Percentiles rank a stretch among this genome's conserved stretches.
Conservation (phyloP, 2,113 vertebrate species). For the Dicentrarchus labrax region DNA sequence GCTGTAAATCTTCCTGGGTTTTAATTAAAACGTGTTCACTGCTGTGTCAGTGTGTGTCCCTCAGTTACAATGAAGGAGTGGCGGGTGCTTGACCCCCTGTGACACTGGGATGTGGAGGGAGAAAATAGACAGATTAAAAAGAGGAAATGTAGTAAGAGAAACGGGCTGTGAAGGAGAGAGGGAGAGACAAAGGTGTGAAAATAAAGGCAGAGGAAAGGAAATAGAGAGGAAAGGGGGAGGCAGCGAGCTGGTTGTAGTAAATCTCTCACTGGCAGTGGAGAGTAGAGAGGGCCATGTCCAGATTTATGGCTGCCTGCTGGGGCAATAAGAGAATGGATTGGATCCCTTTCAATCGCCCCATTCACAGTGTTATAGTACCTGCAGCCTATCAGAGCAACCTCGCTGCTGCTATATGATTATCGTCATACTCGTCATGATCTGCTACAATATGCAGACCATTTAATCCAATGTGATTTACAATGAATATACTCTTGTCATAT, state of each 20-base stretch:
- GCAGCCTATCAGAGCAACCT: constrained; percentile 33
- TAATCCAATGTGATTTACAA: constrained; percentile 31
- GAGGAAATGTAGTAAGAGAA: constrained; percentile 26
- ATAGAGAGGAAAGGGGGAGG: background rate
- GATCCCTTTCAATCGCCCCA: constrained; percentile 40
- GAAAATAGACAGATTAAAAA: background rate
- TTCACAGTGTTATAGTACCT: constrained; percentile 30
- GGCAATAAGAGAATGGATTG: constrained; percentile 63
- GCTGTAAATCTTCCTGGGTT: constrained; percentile 53
- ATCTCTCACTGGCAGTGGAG: constrained; percentile 44
- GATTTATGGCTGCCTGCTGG: constrained; percentile 61
- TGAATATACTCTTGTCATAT: constrained; percentile 34
- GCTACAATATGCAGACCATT: constrained; percentile 32
- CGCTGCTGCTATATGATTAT: constrained; percentile 36
- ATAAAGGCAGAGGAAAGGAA: constrained; percentile 25
- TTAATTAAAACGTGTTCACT: constrained; percentile 47
- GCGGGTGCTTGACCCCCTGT: constrained; percentile 17
- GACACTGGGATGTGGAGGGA: constrained; percentile 7
- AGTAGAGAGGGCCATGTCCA: constrained; percentile 30
- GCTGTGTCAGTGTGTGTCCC: constrained; percentile 26
- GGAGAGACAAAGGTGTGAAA: constrained; percentile 35
- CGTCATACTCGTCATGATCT: constrained; percentile 30
- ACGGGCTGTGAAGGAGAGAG: background rate
- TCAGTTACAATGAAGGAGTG: constrained; percentile 13
- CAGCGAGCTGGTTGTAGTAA: constrained; percentile 41